These are phyloP conservation scores for Nothobranchius kuhntae DNA, from an alignment of 2,113 vertebrate species.

Conservation along the genomic window DNA sequence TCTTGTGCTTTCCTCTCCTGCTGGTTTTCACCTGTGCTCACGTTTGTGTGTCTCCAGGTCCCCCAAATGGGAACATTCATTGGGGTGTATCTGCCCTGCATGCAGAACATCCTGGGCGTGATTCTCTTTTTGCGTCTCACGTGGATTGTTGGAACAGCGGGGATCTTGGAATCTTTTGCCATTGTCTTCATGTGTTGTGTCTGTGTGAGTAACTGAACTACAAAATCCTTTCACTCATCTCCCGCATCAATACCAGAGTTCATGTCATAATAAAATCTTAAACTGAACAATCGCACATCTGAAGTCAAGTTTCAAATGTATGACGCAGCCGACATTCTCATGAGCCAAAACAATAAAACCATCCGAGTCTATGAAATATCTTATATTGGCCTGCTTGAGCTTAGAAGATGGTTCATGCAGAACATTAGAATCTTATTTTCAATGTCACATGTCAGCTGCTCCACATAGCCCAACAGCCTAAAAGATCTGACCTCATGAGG, in stretches of 20 bases:
- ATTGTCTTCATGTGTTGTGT: slow-evolving; percentile 93
- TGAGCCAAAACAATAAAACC: background rate
- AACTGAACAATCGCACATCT: background rate
- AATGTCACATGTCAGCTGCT: slow-evolving; percentile 36
- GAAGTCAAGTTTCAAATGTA: background rate
- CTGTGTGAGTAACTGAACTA: slow-evolving; percentile 83
- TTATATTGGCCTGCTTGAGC: background rate
- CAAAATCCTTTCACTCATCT: too few species aligned
- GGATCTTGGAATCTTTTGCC: slow-evolving; percentile 90
- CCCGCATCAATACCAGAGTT: too few species aligned
- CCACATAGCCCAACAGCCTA: slow-evolving; percentile 40
- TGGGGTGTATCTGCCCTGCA: slow-evolving; percentile 95
- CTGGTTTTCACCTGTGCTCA: background rate
- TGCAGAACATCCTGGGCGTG: slow-evolving; percentile 96
- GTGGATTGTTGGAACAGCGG: slow-evolving; percentile 95
- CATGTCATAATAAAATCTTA: background rate
- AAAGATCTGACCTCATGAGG: too few species aligned
- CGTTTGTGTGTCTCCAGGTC: slow-evolving; percentile 71
- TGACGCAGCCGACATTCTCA: background rate
- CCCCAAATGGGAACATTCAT: slow-evolving; percentile 96
- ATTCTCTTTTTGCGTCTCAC: slow-evolving; percentile 95
- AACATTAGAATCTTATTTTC: slow-evolving; percentile 28
- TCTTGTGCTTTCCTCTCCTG: background rate
- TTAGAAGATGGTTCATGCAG: slow-evolving; percentile 16
- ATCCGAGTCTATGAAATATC: background rate